Evolutionary conservation across 2,888 invertebrate species (phyloP), one percentile per base, ranked within the genome.

Genomic region (Actias luna): DNA sequence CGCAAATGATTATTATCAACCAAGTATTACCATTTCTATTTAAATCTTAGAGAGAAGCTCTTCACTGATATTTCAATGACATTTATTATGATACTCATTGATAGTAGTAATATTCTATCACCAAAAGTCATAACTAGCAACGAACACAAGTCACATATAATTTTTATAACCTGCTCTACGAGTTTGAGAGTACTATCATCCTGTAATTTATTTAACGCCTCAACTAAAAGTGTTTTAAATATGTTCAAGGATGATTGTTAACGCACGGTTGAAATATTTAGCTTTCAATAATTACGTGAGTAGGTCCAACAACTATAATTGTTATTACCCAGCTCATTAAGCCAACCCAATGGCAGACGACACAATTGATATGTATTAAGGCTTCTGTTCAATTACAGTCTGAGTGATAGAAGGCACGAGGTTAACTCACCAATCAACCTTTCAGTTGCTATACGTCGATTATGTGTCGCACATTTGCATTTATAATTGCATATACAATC

Each of bases 371-470:
- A 83, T 75, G 78, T 86, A 89, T 87, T 85, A 85, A 86, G 87
- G 82, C 82, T 86, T 82, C 82, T 75, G 74, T 73, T 84, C 84
- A 88, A 85, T 88, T 85, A 81, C 73, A 78, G 76, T 72, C 75
- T 82, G 85, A 86, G 83, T 83, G 87, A 84, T 86, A 84, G 78
- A 29, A 55, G 29, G 80, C 83, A 70, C 70, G 62, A 79, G 87
- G 89, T 89, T 88, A 90, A 89, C 81, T 80, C 76, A 80, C 79
- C 87, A 88, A 87, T 88, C 82, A 84, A 85, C 87, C 87, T 83
- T 86, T 85, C 76, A 80, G 78, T 77, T 77, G 70, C 69, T 50
- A 76, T 75, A 79, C 78, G 80, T 83, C 31, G 55, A 57, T 57
- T 57, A 57, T 80, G 82, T 82, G 73, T 72, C 77, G 67, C 76